Percentiles rank a stretch among this genome's conserved stretches.
Conservation (phyloP, 2,888 invertebrate genomes). For the Malacosoma neustria region DNA sequence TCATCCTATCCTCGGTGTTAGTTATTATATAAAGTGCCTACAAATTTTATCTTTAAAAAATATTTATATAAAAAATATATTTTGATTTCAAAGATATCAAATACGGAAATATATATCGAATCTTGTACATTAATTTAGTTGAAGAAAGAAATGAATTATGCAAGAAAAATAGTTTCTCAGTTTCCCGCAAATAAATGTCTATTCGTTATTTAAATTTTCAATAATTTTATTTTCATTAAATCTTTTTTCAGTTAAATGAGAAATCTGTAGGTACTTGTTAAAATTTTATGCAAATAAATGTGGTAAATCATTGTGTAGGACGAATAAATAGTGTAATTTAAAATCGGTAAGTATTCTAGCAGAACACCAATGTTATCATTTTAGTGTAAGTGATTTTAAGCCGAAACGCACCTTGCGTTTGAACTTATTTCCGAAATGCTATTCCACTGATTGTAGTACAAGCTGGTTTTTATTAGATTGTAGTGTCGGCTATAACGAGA, state of each 20-base stretch:
- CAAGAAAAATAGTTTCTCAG: too few species aligned
- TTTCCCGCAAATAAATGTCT: too few species aligned
- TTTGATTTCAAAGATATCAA: too few species aligned
- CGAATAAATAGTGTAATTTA: background rate
- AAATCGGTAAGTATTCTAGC: background rate
- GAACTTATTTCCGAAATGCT: background rate
- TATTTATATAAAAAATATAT: too few species aligned
- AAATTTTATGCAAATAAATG: background rate
- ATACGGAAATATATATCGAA: too few species aligned
- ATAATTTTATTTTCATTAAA: too few species aligned
- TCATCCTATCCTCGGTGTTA: constrained; percentile 9
- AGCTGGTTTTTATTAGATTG: background rate
- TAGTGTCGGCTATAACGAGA: too few species aligned
- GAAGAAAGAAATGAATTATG: too few species aligned
- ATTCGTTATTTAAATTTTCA: too few species aligned
- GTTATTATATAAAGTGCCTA: background rate
- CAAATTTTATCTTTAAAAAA: too few species aligned
- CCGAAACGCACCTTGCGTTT: background rate
- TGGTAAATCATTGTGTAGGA: background rate
- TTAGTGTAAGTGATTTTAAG: background rate
- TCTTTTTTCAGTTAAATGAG: too few species aligned
- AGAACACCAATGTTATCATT: background rate
- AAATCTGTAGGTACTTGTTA: background rate
- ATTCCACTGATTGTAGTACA: background rate
- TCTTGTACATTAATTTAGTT: too few species aligned